Conservation (phyloP, 2,113 vertebrate genomes). For the Phasianus colchicus region DNA sequence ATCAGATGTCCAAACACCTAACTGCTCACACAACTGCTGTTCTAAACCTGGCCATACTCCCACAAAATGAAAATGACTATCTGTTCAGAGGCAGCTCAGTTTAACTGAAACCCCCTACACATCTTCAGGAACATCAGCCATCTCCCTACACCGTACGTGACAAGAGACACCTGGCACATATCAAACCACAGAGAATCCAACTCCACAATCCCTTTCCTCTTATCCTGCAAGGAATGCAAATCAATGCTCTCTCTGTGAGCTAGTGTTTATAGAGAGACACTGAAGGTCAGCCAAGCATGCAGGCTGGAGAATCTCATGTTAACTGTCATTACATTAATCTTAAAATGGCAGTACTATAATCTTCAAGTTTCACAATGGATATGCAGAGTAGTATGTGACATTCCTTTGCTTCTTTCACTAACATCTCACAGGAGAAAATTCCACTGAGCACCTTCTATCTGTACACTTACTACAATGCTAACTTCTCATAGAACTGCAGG, state of each 20-base stretch:
- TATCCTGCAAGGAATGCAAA: not conserved
- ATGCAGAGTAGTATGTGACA: not conserved
- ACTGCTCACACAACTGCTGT: not conserved
- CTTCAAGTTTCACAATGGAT: not conserved
- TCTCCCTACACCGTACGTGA: not conserved
- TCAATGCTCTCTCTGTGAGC: not conserved
- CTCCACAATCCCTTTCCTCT: not conserved
- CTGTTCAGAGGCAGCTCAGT: not conserved
- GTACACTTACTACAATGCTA: not conserved
- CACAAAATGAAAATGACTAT: not conserved
- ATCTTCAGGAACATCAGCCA: not conserved
- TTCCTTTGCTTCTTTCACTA: not conserved
- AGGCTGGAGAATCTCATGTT: not conserved
- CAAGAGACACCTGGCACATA: not conserved
- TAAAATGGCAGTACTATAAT: not conserved
- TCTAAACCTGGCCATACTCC: not conserved
- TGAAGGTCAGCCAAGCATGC: not conserved
- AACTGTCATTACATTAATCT: not conserved
- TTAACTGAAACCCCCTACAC: not conserved
- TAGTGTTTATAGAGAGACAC: not conserved
- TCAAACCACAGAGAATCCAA: not conserved
- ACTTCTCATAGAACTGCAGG: not conserved
- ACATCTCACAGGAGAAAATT: not conserved
- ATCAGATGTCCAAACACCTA: not conserved
- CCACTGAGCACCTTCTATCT: not conserved